Percentiles rank a stretch among this genome's conserved stretches.
Conservation (phyloP, 1,140 invertebrate species). For the Thaumatotibia leucotreta region DNA sequence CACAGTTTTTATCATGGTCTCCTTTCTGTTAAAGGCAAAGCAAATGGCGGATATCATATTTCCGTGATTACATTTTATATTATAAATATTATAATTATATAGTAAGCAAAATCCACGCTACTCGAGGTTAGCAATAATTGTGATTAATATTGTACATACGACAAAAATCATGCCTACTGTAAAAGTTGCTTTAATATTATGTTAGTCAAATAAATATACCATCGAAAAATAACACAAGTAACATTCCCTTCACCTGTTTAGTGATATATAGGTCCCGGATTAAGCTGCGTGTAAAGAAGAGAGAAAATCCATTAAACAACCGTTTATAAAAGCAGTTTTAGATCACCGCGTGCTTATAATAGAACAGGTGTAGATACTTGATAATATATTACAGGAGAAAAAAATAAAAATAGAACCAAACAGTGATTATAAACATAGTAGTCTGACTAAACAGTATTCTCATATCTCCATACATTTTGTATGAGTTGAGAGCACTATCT, state of each 20-base stretch:
- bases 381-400: not conserved
- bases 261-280: constrained; percentile 77
- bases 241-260: constrained; percentile 75
- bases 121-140: too few relatives aligned
- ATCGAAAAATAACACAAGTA: constrained; percentile 51
- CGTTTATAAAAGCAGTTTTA: not conserved
- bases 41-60: too few relatives aligned
- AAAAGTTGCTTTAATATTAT: not conserved
- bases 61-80: too few relatives aligned
- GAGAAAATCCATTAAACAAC: constrained; percentile 37
- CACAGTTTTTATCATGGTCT: too few relatives aligned
- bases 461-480: too few relatives aligned
- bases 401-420: not conserved
- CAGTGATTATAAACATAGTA: not conserved
- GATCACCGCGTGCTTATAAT: constrained; percentile 20
- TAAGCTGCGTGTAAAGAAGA: constrained; percentile 77
- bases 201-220: constrained; percentile 15
- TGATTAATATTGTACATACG: not conserved
- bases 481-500: too few relatives aligned
- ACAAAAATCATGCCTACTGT: not conserved
- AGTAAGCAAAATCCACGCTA: too few relatives aligned
- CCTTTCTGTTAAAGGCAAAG: too few relatives aligned
- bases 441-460: too few relatives aligned
- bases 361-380: constrained; percentile 6
- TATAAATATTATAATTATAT: too few relatives aligned